Conservation (phyloP, 2,888 invertebrate genomes). For the Lepetodrilus schrolli region DNA sequence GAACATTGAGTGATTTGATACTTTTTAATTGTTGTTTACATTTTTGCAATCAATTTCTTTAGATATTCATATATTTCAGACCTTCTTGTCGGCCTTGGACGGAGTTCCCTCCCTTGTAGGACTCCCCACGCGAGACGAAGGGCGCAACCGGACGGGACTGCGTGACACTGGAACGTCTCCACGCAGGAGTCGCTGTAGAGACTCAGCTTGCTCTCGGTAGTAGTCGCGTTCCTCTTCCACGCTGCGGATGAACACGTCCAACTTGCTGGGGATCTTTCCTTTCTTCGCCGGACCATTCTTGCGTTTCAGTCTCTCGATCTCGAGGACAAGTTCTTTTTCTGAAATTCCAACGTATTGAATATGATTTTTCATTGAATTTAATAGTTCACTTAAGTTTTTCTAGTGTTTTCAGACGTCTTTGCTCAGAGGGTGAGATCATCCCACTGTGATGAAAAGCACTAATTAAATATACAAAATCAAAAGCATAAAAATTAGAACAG, state of each 20-base stretch:
- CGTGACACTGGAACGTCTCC: slow-evolving; percentile 48
- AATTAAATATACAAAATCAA: too few species aligned
- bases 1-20: too few species aligned
- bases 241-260: slow-evolving; percentile 71
- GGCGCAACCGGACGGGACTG: slow-evolving; percentile 52
- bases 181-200: slow-evolving; percentile 65
- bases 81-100: slow-evolving; percentile 58
- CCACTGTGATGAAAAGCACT: too few species aligned
- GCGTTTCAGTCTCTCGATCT: slow-evolving; percentile 73
- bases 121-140: slow-evolving; percentile 56
- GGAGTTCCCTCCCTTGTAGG: slow-evolving; percentile 53
- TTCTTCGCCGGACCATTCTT: slow-evolving; percentile 66
- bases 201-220: slow-evolving; percentile 72
- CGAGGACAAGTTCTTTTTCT: slow-evolving; percentile 75
- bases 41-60: neutral
- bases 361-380: too few species aligned
- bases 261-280: slow-evolving; percentile 65
- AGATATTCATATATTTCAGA: too few species aligned
- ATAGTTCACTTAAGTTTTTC: too few species aligned
- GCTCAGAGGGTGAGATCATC: too few species aligned
- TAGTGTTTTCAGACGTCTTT: too few species aligned
- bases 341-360: too few species aligned
- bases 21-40: neutral
- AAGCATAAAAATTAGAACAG: too few species aligned
- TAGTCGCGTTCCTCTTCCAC: slow-evolving; percentile 75